These are phyloP conservation scores for Pantherophis vulpinus DNA, from an alignment of 2,797 vertebrate species.

Conservation along the genomic window DNA sequence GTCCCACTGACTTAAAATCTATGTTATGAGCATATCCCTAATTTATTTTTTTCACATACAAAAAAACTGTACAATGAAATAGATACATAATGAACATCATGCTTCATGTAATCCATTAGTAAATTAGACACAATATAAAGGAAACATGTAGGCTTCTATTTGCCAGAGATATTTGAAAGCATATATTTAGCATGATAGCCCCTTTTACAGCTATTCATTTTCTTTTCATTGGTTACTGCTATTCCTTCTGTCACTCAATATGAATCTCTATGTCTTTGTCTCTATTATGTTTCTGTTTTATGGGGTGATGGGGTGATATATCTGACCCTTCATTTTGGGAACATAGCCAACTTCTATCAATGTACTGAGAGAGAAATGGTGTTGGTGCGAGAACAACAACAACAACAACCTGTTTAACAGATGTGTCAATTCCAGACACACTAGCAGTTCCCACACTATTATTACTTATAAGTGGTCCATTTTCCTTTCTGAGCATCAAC, in stretches of 20 bases:
- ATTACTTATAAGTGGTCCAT: conserved; percentile 67
- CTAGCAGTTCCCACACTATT: conserved; percentile 32
- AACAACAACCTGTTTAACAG: conserved; percentile 39
- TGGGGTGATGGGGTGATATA: conserved; percentile 6
- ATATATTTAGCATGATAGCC: conserved; percentile 12
- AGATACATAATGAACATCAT: background rate
- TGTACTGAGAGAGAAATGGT: conserved; percentile 17
- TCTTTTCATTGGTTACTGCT: conserved; percentile 19
- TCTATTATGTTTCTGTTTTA: background rate
- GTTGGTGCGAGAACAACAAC: background rate
- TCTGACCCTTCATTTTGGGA: conserved; percentile 20
- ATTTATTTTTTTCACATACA: background rate
- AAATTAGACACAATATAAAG: conserved; percentile 19
- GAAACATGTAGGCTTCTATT: background rate
- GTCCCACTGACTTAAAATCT: background rate
- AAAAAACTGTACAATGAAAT: background rate
- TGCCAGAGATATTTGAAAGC: conserved; percentile 42
- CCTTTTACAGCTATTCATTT: conserved; percentile 17
- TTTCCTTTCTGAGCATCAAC: conserved; percentile 64
- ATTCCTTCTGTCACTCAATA: conserved; percentile 36
- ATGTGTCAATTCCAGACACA: conserved; percentile 31
- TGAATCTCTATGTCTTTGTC: conserved; percentile 11
- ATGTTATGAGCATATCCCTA: background rate
- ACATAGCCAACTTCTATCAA: conserved; percentile 32
- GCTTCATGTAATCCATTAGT: conserved; percentile 7